These are phyloP conservation scores for Eutolmus rufibarbis DNA, from an alignment of 2,888 invertebrate species.

Conservation along the genomic window DNA sequence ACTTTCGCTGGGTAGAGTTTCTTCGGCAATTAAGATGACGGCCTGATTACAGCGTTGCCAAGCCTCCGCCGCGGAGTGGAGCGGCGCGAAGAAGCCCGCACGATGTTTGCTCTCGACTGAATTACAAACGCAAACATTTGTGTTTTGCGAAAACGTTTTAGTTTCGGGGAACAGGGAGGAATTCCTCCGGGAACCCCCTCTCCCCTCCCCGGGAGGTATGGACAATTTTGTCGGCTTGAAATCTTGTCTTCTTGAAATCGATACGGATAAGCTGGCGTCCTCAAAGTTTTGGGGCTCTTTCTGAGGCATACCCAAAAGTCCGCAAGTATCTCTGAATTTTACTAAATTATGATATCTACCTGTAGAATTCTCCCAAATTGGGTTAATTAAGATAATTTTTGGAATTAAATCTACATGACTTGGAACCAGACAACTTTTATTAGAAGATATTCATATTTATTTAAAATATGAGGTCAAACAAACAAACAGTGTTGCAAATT, in stretches of 20 bases:
- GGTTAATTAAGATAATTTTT: background rate
- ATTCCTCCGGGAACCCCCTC: too few relatives aligned
- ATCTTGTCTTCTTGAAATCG: background rate
- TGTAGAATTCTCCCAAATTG: background rate
- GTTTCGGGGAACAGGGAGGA: background rate
- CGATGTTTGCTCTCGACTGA: background rate
- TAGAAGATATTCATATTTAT: too few relatives aligned
- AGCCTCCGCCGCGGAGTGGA: background rate
- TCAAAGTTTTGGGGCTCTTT: background rate
- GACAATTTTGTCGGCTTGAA: background rate
- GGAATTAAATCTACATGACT: background rate
- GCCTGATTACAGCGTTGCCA: constrained; percentile 23
- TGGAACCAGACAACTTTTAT: background rate
- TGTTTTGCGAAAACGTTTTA: background rate
- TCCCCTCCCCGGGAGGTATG: too few relatives aligned
- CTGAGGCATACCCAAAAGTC: background rate
- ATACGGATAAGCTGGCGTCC: background rate
- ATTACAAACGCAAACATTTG: background rate
- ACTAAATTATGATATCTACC: background rate
- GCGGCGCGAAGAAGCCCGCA: background rate
- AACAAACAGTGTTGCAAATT: too few relatives aligned
- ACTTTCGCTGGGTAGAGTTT: background rate
- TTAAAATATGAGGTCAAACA: too few relatives aligned
- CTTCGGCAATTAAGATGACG: constrained; percentile 11
- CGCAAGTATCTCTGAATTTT: background rate